Evolutionary conservation across 2,113 vertebrate species (phyloP).

Genomic region (Esox niger): DNA sequence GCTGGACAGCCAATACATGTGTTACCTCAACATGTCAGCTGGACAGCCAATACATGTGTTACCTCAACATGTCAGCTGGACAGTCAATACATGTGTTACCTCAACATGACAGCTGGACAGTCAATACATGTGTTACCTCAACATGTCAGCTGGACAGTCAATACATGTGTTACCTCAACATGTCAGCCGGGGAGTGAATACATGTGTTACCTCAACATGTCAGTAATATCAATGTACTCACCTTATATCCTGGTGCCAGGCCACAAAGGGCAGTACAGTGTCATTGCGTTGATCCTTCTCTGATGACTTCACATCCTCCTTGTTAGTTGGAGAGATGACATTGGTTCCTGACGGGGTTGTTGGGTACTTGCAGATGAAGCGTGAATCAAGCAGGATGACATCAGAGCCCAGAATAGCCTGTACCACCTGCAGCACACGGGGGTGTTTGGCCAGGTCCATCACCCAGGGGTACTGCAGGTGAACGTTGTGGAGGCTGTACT

Average conservation of each 20-base stretch:
- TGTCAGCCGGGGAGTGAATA: too few relatives aligned
- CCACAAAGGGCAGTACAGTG: conserved; percentile 66
- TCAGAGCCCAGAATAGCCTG: conserved; percentile 67
- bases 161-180: too few relatives aligned
- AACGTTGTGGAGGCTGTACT: conserved; percentile 77
- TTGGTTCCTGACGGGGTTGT: conserved; percentile 7
- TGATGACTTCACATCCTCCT: not conserved
- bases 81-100: too few relatives aligned
- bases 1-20: too few relatives aligned
- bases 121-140: too few relatives aligned
- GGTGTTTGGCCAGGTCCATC: conserved; percentile 66
- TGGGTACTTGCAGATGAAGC: conserved; percentile 81
- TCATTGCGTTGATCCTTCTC: conserved; percentile 16
- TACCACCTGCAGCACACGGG: conserved; percentile 58
- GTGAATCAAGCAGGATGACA: conserved; percentile 75
- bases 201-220: too few relatives aligned
- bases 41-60: too few relatives aligned
- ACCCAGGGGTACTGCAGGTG: conserved; percentile 74
- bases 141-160: too few relatives aligned
- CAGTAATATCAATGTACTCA: conserved; percentile 30
- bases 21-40: too few relatives aligned
- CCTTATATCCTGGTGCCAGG: conserved; percentile 82
- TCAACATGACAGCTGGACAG: too few relatives aligned
- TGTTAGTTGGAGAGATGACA: not conserved
- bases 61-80: too few relatives aligned